These are phyloP conservation scores for Rynchops niger DNA, from an alignment of 2,113 vertebrate species.

Conservation along the genomic window DNA sequence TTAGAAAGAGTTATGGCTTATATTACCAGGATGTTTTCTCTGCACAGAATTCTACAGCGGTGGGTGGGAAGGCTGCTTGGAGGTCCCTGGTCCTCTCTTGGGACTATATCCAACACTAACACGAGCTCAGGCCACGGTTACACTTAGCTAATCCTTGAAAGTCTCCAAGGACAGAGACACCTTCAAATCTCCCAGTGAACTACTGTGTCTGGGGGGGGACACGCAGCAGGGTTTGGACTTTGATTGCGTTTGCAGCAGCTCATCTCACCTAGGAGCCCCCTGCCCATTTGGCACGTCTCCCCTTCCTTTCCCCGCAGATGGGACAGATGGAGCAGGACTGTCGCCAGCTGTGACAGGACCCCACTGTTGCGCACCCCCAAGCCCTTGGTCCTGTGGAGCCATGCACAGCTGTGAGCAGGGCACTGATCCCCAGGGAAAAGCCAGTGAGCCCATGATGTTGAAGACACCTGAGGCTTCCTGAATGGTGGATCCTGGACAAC, in stretches of 20 bases:
- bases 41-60: background rate
- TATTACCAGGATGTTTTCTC: background rate
- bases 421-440: background rate
- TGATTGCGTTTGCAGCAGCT: background rate
- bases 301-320: background rate
- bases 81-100: background rate
- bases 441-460: fast-evolving
- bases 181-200: no score
- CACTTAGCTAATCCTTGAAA: background rate
- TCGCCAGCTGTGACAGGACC: background rate
- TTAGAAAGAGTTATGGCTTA: background rate
- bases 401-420: background rate
- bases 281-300: fast-evolving
- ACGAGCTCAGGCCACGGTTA: background rate
- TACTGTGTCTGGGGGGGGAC: fast-evolving
- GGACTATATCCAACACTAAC: background rate
- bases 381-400: background rate
- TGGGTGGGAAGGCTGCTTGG: background rate
- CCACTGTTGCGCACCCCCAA: background rate
- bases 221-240: background rate
- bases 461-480: background rate
- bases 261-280: background rate
- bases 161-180: background rate
- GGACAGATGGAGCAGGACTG: background rate
- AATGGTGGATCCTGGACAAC: no score